phyloP scores from a whole-genome alignment of 2,797 vertebrate species.

The Galaxias olidus region DNA sequence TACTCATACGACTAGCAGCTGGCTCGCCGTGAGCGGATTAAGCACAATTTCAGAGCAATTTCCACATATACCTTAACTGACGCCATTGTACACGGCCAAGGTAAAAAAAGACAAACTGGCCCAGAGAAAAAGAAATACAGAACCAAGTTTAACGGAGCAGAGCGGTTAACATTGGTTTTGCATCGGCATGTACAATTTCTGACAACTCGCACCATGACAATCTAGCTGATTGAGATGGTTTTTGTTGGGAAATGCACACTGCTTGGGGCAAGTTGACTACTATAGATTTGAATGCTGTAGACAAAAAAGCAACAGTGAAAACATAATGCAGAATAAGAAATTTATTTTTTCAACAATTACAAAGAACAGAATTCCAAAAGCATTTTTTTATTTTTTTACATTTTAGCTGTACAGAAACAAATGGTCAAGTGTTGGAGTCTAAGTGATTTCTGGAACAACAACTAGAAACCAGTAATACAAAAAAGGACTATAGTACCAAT shows the following conservation, averaged over 20 bases:
- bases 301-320: neutral
- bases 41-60: no score
- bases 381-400: constrained; percentile 84
- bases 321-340: constrained; percentile 69
- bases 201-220: no score
- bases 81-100: no score
- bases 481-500: constrained; percentile 75
- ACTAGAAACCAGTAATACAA: constrained; percentile 91
- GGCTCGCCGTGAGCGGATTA: no score
- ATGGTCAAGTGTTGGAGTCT: constrained; percentile 84
- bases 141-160: no score
- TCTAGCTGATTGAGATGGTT: neutral
- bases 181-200: no score
- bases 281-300: no score
- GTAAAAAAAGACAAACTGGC: no score
- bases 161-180: no score
- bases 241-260: neutral
- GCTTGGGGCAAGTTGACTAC: neutral
- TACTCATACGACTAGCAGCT: no score
- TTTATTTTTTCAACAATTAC: constrained; percentile 78
- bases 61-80: no score
- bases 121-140: no score
- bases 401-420: constrained; percentile 92
- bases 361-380: constrained; percentile 77
- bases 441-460: constrained; percentile 88